Evolutionary conservation across 2,888 invertebrate species (phyloP).

Genomic region (Myopa testacea): DNA sequence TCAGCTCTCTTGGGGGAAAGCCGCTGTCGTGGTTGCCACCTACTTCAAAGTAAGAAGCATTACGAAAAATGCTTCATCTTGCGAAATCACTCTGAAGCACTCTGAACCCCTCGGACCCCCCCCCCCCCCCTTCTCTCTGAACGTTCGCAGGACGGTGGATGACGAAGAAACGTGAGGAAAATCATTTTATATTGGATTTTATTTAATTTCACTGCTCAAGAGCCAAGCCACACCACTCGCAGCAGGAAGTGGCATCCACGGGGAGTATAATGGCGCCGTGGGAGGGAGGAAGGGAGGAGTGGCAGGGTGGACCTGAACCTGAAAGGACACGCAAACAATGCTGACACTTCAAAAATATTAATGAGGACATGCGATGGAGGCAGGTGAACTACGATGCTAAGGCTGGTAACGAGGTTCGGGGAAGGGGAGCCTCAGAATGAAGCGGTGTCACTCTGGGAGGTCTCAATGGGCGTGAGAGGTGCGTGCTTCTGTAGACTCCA

Average conservation of each 20-base stretch:
- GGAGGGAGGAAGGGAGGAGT: not conserved
- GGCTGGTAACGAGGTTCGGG: not conserved
- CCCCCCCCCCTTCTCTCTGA: not conserved
- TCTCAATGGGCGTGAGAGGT: not conserved
- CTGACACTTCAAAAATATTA: no score
- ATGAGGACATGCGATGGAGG: no score
- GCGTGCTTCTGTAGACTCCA: no score
- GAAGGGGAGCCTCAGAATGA: not conserved
- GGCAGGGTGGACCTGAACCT: not conserved
- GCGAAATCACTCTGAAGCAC: conserved; percentile 19
- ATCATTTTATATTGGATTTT: conserved; percentile 62
- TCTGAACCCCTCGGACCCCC: not conserved
- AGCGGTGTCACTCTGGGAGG: not conserved
- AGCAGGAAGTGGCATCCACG: not conserved
- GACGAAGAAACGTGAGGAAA: conserved; percentile 55
- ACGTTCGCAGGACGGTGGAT: not conserved
- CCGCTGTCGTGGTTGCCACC: no score
- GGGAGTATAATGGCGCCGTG: not conserved
- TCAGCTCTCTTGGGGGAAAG: no score
- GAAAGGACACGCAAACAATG: no score
- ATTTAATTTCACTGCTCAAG: conserved; percentile 56
- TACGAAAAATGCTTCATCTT: no score
- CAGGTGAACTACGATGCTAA: no score
- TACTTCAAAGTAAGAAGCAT: no score
- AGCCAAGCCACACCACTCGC: conserved; percentile 47